A percentile compares a stretch with the other conserved stretches of the same genome.
These are phyloP conservation scores for Drosophila orena DNA, from an alignment of 1,140 invertebrate species.

Conservation along the genomic window DNA sequence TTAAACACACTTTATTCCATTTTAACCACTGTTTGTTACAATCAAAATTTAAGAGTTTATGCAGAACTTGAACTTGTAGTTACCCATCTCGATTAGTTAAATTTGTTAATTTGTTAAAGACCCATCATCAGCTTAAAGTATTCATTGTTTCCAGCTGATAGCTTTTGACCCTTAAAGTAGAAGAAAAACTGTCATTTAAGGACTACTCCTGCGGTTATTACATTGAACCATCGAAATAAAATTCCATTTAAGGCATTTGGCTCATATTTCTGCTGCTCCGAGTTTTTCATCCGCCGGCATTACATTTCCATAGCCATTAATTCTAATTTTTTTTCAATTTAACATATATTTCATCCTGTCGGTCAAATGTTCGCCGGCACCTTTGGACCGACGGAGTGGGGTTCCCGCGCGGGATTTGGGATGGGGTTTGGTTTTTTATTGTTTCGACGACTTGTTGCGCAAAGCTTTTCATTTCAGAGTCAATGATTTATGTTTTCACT, in stretches of 20 bases:
- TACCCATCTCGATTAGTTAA: too few relatives aligned
- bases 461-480: conserved; percentile 77
- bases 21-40: too few relatives aligned
- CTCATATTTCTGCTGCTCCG: conserved; percentile 4
- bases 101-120: too few relatives aligned
- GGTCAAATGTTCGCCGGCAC: conserved; percentile 59
- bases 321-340: conserved; percentile 71
- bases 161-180: background rate
- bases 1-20: background rate
- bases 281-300: conserved; percentile 12
- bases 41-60: too few relatives aligned
- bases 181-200: background rate
- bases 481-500: conserved; percentile 78
- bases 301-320: conserved; percentile 60
- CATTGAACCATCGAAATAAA: background rate
- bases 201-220: background rate
- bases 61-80: too few relatives aligned
- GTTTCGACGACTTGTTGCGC: conserved; percentile 79
- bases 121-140: background rate
- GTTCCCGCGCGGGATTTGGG: conserved; percentile 1
- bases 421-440: conserved; percentile 58
- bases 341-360: conserved; percentile 70
- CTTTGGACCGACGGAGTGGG: conserved; percentile 26
- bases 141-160: background rate
- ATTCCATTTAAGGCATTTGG: conserved; percentile 2